phyloP scores from a whole-genome alignment of 2,888 invertebrate species.

The Pachycephus smyrnensis region DNA sequence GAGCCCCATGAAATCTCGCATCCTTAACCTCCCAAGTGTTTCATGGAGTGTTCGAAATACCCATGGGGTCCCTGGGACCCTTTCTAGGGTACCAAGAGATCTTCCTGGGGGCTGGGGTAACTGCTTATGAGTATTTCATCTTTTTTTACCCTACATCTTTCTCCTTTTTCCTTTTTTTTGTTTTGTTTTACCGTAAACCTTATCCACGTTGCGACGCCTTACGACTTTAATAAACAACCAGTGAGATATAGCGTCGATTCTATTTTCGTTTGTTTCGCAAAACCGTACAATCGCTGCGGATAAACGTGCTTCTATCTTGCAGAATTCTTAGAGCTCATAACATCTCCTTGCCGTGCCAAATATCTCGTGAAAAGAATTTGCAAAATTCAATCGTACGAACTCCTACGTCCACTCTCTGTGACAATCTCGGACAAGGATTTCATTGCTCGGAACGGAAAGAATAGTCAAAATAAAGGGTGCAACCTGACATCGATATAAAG shows the following conservation, averaged over 20 bases:
- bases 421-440: not conserved
- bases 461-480: not conserved
- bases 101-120: not conserved
- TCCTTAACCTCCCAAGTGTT: not conserved
- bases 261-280: slow-evolving; percentile 5
- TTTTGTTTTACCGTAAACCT: not conserved
- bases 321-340: not conserved
- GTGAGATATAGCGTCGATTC: slow-evolving; percentile 4
- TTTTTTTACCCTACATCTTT: not conserved
- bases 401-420: not conserved
- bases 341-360: not conserved
- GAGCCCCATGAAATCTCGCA: not conserved
- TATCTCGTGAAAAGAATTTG: not conserved
- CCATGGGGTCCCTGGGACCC: not conserved
- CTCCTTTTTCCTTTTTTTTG: no score
- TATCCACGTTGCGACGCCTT: not conserved
- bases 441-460: not conserved
- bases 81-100: not conserved
- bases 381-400: not conserved
- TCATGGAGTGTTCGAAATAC: not conserved
- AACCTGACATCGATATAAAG: not conserved
- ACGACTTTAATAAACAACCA: slow-evolving; percentile 1
- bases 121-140: not conserved
- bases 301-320: not conserved
- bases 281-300: not conserved